Conservation (phyloP, 2,888 invertebrate species). For the Lochmaea crataegi region DNA sequence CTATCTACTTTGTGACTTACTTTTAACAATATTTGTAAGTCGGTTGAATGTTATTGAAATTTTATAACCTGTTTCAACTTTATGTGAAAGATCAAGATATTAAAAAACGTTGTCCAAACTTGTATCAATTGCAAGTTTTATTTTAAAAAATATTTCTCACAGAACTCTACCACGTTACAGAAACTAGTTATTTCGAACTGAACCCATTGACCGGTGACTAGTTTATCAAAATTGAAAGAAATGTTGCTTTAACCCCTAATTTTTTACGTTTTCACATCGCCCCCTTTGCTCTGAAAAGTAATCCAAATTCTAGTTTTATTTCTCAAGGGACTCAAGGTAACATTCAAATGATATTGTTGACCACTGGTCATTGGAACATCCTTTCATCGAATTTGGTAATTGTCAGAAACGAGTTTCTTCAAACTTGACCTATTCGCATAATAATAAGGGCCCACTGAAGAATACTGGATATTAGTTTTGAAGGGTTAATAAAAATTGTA, state of each 20-base stretch:
- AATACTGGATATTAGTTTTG: background rate
- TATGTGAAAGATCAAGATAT: too few relatives aligned
- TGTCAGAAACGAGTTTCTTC: conserved; percentile 3
- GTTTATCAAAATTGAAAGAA: conserved; percentile 7
- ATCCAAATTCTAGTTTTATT: conserved; percentile 15
- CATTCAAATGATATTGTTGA: conserved; percentile 13
- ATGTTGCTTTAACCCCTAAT: conserved; percentile 6
- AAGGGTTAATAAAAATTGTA: background rate
- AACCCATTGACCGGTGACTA: conserved; percentile 4
- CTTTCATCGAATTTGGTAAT: conserved; percentile 6
- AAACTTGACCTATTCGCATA: background rate
- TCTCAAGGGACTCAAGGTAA: conserved; percentile 8
- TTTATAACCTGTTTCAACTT: background rate
- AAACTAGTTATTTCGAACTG: background rate
- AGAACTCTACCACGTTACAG: background rate
- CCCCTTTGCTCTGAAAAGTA: background rate
- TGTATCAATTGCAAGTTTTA: too few relatives aligned
- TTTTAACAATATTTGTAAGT: too few relatives aligned
- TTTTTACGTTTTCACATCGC: background rate
- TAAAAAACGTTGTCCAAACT: background rate
- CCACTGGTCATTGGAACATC: conserved; percentile 4
- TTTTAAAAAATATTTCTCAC: background rate
- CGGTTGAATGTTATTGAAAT: too few relatives aligned
- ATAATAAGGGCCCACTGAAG: background rate
- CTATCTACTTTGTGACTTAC: too few relatives aligned